These are phyloP conservation scores for Muscina levida DNA, from an alignment of 2,888 invertebrate species.

Conservation along the genomic window DNA sequence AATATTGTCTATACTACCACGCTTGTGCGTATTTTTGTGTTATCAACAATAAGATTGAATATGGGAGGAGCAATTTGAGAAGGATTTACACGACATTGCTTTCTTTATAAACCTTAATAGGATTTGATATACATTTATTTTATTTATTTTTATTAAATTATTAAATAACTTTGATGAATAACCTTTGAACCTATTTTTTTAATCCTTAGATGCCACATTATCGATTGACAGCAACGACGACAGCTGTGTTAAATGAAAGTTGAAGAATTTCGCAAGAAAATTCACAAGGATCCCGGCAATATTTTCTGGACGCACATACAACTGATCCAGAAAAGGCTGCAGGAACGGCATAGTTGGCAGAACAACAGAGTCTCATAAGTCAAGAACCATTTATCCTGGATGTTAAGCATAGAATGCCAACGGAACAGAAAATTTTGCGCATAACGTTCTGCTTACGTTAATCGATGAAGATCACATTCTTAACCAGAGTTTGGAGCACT, in stretches of 20 bases:
- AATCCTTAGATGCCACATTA: too few species aligned
- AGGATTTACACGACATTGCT: too few species aligned
- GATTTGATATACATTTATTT: too few species aligned
- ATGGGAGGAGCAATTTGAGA: too few species aligned
- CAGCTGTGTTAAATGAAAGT: constrained; percentile 83
- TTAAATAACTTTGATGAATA: too few species aligned
- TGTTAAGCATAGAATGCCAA: constrained; percentile 47
- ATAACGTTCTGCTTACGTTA: constrained; percentile 71
- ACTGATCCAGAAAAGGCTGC: constrained; percentile 85
- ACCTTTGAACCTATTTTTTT: too few species aligned
- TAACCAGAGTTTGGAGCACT: constrained; percentile 52
- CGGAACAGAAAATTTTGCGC: constrained; percentile 77
- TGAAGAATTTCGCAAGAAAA: constrained; percentile 85
- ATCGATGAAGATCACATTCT: constrained; percentile 63
- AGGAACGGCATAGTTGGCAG: constrained; percentile 68
- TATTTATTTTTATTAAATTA: too few species aligned
- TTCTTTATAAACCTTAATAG: too few species aligned
- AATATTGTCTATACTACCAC: too few species aligned
- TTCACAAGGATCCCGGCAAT: constrained; percentile 89
- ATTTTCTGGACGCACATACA: constrained; percentile 97
- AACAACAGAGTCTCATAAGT: constrained; percentile 65
- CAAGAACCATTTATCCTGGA: constrained; percentile 26
- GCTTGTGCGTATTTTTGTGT: too few species aligned
- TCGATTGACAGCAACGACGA: constrained; percentile 89
- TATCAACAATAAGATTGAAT: too few species aligned